These are phyloP conservation scores for Parapristionchus giblindavisi DNA, from an alignment of 2,888 invertebrate species.

Conservation along the genomic window DNA sequence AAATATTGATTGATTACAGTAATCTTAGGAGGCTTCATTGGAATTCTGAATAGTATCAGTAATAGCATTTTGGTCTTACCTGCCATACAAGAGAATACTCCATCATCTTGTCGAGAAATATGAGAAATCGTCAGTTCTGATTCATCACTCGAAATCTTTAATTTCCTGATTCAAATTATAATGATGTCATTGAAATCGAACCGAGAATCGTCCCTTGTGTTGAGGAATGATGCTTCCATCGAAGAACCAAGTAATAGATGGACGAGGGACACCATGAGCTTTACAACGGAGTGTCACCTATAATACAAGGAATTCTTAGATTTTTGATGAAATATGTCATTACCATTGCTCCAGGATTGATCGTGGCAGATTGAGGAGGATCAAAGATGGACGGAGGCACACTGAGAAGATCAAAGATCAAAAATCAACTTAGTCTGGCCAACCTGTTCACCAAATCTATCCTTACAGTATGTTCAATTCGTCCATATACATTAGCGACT, in stretches of 20 bases:
- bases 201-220: conserved; percentile 68
- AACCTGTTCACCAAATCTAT: conserved; percentile 50
- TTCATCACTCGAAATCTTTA: conserved; percentile 61
- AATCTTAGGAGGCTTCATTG: not conserved
- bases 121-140: conserved; percentile 59
- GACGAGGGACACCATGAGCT: conserved; percentile 84
- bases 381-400: conserved; percentile 22
- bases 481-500: conserved; percentile 66
- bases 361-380: not conserved
- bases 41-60: not conserved
- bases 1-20: not conserved
- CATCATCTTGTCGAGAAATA: conserved; percentile 60
- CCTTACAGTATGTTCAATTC: conserved; percentile 46
- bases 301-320: no score
- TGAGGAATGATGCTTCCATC: conserved; percentile 74
- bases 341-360: conserved; percentile 20
- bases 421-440: not conserved
- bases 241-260: conserved; percentile 87
- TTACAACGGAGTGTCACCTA: conserved; percentile 82
- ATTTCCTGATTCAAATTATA: not conserved
- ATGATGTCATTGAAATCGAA: conserved; percentile 55
- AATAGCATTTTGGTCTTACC: conserved; percentile 39
- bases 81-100: conserved; percentile 67
- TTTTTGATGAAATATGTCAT: not conserved
- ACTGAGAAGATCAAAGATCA: no score